phyloP scores from a whole-genome alignment of 2,113 vertebrate genomes.

The Nansenia antarctica region DNA sequence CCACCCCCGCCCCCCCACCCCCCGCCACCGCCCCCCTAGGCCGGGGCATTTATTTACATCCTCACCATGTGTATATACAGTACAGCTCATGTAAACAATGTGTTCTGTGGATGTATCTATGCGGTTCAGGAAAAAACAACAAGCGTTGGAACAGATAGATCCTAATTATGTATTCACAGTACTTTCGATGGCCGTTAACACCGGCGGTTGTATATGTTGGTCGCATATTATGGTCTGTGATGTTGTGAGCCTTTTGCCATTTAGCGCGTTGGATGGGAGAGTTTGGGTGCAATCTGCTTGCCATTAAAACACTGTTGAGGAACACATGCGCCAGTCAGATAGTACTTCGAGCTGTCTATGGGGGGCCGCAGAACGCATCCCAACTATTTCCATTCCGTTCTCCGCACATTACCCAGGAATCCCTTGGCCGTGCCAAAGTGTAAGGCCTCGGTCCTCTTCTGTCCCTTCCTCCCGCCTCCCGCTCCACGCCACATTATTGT shows the following conservation, averaged over 20 bases:
- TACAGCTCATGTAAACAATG: constrained; percentile 40
- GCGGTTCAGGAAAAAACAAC: constrained; percentile 13
- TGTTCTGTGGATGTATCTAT: constrained; percentile 17
- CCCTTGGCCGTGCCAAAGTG: constrained; percentile 33
- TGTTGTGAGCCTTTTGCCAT: too few relatives aligned
- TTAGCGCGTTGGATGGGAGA: constrained; percentile 2
- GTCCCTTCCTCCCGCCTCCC: constrained; percentile 51
- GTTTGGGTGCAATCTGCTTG: background rate
- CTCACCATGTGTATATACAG: constrained; percentile 45
- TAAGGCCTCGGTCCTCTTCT: constrained; percentile 36
- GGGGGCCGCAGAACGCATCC: background rate
- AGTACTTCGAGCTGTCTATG: constrained; percentile 4
- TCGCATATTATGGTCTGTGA: background rate
- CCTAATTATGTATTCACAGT: background rate
- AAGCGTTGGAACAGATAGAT: background rate
- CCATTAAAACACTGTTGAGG: background rate
- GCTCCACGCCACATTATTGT: constrained; percentile 39
- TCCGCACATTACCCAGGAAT: constrained; percentile 45
- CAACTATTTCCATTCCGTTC: constrained; percentile 36
- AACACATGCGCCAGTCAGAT: constrained; percentile 12
- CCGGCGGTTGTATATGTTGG: constrained; percentile 5
- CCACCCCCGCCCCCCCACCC: background rate
- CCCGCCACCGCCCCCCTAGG: constrained; percentile 20
- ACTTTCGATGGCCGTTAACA: constrained; percentile 31
- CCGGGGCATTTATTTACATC: constrained; percentile 56